Percentiles rank a stretch among this genome's conserved stretches.
Conservation (phyloP, 2,113 vertebrate genomes). For the Piaya cayana region DNA sequence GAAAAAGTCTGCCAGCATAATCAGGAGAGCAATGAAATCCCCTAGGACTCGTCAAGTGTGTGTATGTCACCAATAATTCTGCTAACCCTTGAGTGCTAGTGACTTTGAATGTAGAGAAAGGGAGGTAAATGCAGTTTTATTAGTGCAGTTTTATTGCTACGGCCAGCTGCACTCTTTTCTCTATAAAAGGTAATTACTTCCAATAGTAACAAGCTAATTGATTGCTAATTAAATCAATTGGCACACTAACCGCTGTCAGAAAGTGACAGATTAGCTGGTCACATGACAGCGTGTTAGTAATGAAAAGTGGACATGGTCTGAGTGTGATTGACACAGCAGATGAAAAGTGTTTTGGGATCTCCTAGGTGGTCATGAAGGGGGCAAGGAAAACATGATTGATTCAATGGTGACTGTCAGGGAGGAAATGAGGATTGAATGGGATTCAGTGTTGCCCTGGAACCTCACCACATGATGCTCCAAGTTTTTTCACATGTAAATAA, state of each 20-base stretch:
- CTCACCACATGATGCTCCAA: slow-evolving; percentile 85
- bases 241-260: slow-evolving; percentile 91
- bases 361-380: slow-evolving; percentile 82
- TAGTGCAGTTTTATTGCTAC: slow-evolving; percentile 87
- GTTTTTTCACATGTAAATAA: slow-evolving; percentile 97
- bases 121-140: slow-evolving; percentile 82
- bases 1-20: slow-evolving; percentile 60
- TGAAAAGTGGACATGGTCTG: slow-evolving; percentile 86
- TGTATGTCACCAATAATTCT: slow-evolving; percentile 84
- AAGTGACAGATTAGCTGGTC: slow-evolving; percentile 92
- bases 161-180: slow-evolving; percentile 96
- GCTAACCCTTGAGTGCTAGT: slow-evolving; percentile 73
- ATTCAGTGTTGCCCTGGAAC: slow-evolving; percentile 81
- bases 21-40: slow-evolving; percentile 80
- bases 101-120: slow-evolving; percentile 68
- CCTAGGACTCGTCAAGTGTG: slow-evolving; percentile 77
- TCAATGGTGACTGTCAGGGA: slow-evolving; percentile 85
- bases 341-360: slow-evolving; percentile 83
- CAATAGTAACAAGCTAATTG: slow-evolving; percentile 99
- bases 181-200: slow-evolving; percentile 99
- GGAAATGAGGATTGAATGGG: slow-evolving; percentile 91
- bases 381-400: slow-evolving; percentile 87
- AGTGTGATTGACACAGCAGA: slow-evolving; percentile 83
- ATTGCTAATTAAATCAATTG: slow-evolving; percentile 99
- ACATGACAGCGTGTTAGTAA: slow-evolving; percentile 80